These are phyloP conservation scores for Coranthus polyacanthus DNA, from an alignment of 2,797 vertebrate genomes.

Conservation along the genomic window DNA sequence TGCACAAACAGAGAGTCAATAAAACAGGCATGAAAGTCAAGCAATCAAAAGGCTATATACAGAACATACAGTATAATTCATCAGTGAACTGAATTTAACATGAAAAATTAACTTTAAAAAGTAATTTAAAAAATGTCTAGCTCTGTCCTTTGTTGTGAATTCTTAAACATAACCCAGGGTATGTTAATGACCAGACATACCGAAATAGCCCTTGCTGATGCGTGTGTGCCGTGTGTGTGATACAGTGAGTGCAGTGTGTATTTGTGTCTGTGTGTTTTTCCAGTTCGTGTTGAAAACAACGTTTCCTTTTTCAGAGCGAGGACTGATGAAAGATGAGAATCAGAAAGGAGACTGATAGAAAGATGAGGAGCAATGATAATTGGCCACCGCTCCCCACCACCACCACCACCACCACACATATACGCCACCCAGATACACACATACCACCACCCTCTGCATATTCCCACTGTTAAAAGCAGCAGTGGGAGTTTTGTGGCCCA, in stretches of 20 bases:
- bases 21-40: too few relatives aligned
- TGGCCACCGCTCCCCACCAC: not conserved
- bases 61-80: too few relatives aligned
- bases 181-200: too few relatives aligned
- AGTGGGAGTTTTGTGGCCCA: conserved; percentile 71
- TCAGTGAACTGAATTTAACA: too few relatives aligned
- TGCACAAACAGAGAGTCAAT: too few relatives aligned
- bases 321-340: conserved; percentile 25
- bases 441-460: conserved; percentile 9
- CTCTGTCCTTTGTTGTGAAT: too few relatives aligned
- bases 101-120: too few relatives aligned
- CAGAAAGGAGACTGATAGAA: conserved; percentile 15
- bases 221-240: conserved; percentile 2
- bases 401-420: conserved; percentile 5
- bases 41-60: too few relatives aligned
- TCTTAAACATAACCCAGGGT: too few relatives aligned
- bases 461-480: conserved; percentile 63
- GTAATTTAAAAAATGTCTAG: too few relatives aligned
- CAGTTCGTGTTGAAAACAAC: not conserved
- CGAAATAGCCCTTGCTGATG: not conserved
- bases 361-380: conserved; percentile 31
- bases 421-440: conserved; percentile 9
- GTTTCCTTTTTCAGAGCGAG: conserved; percentile 23
- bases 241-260: not conserved
- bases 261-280: not conserved